Evolutionary conservation across 2,113 vertebrate species (phyloP).

Genomic region (Microcebus ravelobensis): DNA sequence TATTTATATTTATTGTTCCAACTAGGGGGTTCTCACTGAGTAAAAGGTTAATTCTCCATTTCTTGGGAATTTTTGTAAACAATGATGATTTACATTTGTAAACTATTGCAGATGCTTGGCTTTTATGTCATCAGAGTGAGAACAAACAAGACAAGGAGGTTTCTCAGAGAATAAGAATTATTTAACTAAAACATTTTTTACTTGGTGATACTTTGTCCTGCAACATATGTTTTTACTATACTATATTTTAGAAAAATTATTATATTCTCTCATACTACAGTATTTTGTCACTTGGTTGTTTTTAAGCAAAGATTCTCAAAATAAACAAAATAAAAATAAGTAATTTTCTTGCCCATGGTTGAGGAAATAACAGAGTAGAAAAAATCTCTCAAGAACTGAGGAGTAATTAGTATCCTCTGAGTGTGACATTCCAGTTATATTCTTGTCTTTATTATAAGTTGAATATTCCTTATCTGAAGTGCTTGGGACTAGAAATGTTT

Average conservation of each 20-base stretch:
- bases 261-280: not conserved
- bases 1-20: not conserved
- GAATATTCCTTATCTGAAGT: no score
- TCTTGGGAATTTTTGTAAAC: constrained; percentile 23
- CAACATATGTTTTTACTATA: not conserved
- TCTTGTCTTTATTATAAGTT: not conserved
- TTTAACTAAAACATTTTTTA: constrained; percentile 1
- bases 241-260: not conserved
- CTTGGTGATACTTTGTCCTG: not conserved
- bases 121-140: not conserved
- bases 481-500: no score
- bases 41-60: not conserved
- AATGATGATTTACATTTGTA: constrained; percentile 26
- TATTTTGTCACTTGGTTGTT: not conserved
- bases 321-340: not conserved
- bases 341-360: not conserved
- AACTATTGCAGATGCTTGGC: not conserved
- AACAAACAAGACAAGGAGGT: not conserved
- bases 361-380: constrained; percentile 11
- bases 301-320: constrained; percentile 11
- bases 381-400: not conserved
- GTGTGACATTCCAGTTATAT: not conserved
- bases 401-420: not conserved
- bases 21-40: not conserved
- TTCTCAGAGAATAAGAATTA: constrained; percentile 22